Base-by-base conservation (phyloP, 1,140 invertebrate species). In the Charaxes varanes region DNA sequence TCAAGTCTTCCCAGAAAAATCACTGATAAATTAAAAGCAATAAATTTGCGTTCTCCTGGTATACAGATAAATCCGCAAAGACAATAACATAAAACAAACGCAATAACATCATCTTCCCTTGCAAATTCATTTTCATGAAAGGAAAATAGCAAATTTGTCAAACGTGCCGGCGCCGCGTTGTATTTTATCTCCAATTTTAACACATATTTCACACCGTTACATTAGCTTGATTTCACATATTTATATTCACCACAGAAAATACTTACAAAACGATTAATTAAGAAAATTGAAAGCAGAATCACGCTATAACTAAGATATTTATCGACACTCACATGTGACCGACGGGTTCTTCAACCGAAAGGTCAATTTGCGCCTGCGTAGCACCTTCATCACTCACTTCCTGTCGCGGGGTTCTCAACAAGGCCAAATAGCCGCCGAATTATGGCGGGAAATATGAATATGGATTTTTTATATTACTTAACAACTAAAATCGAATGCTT, bases 251-350 rank as follows among this genome's bases (percentile, higher is more conserved):
- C 57, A 63, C 63, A 58, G 46, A 66, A 77, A 77, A 83, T 83
- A 84, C 81, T 84, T 84, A 84, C 81, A 41, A 80, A 74, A 83
- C 70, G 53, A 60, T 60, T 73, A 66, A 66, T 62, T 54, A 67
- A 50, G 62, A 72, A 58, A 74, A 73, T 62, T 64, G 63, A 64
- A 64, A 70, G 64, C 56, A 64, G 65, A 68, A 64, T 71, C 72
- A 72, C 73, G 51, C 61, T 74, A 73, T 77, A 74, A 77, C 56
- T 74, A 76, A 70, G 67, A 82, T 84, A 82, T 84, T 85, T 84
- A 85, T 85, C 78, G 78, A 84, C 80, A 85, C 82, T 85, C 80
- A 85, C 82, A 85, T 85, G 82, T 85, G 82, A 85, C 80, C 78
- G 80, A 85, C 73, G 82, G 82, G 79, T 82, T 84, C 80, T 84